Base-by-base conservation (phyloP, 2,797 vertebrate genomes). In the Semaprochilodus insignis region DNA sequence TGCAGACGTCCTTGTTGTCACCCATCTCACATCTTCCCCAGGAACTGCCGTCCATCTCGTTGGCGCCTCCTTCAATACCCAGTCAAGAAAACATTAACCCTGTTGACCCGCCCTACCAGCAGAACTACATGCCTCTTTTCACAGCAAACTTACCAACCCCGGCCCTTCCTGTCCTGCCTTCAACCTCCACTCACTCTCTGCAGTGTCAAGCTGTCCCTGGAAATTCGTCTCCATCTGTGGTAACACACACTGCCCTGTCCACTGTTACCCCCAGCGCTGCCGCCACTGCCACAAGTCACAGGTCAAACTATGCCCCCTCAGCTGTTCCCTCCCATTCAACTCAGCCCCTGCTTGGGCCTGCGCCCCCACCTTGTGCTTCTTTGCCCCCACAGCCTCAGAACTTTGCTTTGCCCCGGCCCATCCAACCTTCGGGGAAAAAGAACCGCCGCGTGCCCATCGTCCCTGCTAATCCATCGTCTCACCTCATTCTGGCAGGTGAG, bases 171-270 rank as follows among this genome's bases (percentile, higher is more conserved):
- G 27, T 65, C 15, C 80, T 92, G 15, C 91, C 93, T 23, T 89
- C 95, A 11, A 62, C 91, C 3, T 80, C 95, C 82, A 89, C 93
- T n/a, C 93, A 93, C 48, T 90, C 92, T 65, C 94, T 83, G 36
- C 89, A 88, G 65, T 94, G 86, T 91, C 85, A 87, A 85, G 87
- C 88, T 78, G 90, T 82, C 34, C 23, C 77, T 83, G 87, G 85
- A 23, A 91, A 90, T 3, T 87, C 92, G 0, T 89, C 93, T 0
- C 34, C 84, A 6, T 90, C 95, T 0, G 95, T 96, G 81, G 96
- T 95, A 82, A 96, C 96, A 0, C 96, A 97, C 92, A 95, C 96
- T 0, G 94, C 96, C 19, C 94, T 96, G 0, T 92, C 97, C n/a
- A 91, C 94, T 0, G 91, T 95, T 66, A 95, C 94, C 0, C 93